Base-by-base conservation (phyloP, 2,888 invertebrate species). In the Blastobasis lacticolella region DNA sequence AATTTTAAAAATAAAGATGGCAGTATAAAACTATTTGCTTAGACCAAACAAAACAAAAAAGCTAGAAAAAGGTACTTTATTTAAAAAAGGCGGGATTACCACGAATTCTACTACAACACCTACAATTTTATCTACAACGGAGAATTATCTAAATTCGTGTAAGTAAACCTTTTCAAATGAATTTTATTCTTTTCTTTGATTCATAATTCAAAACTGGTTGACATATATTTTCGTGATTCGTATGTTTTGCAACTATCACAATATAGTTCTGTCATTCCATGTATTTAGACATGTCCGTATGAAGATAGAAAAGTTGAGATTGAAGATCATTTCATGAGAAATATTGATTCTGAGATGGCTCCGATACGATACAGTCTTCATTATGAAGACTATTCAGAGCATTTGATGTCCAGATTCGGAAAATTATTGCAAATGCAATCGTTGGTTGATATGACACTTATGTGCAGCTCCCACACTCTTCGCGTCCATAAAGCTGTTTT, bases 401-500 rank as follows among this genome's bases (percentile, higher is more conserved):
- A 92, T 71, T 83, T 93, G 61, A 90, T 92, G 72, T 91, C 91
- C 49, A 90, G 91, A 67, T 91, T 94, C 69, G 92, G 93, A 57
- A 91, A 92, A 67, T 82, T 94, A 45, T 87, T 94, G 69, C 93
- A 93, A 80, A 91, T 92, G 72, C 93, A 94, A 73, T 91, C 91
- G 53, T 85, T 94, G 57, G 94, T 94, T 45, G 94, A 94, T 73
- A 91, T 94, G 76, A 93, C 93, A 49, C 90, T 94, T 46, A 92
- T 92, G 88, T 94, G 94, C 71, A 93, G 93, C 66, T 92, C 92
- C 48, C 92, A 93, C 70, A 92, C 93, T 62, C 88, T 94, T 62
- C 91, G 92, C 71, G 93, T 93, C 47, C 94, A 94, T 69, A 92
- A 93, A 80, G 90, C 92, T 56, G 92, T 94, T 55, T 84, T 94